These are phyloP conservation scores for Tachina grossa DNA, from an alignment of 2,888 invertebrate species.

Conservation along the genomic window DNA sequence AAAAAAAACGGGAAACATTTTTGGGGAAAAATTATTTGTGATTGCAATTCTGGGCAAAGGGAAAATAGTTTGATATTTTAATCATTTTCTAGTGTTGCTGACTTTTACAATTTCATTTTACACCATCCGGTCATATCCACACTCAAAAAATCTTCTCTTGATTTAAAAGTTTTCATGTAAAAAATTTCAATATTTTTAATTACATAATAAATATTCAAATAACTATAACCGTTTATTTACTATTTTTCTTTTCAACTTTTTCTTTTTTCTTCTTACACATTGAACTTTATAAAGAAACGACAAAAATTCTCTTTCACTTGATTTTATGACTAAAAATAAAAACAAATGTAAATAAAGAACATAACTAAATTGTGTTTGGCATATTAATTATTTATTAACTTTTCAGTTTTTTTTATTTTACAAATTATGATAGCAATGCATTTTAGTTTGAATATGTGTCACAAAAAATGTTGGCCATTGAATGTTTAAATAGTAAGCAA, in stretches of 20 bases:
- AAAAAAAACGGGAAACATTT: too few relatives aligned
- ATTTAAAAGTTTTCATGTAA: too few relatives aligned
- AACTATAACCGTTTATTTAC: too few relatives aligned
- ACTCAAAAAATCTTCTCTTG: too few relatives aligned
- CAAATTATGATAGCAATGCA: slow-evolving; percentile 40
- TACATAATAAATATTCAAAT: too few relatives aligned
- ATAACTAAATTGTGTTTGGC: slow-evolving; percentile 44
- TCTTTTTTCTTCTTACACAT: slow-evolving; percentile 11
- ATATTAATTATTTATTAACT: slow-evolving; percentile 51
- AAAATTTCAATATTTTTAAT: too few relatives aligned
- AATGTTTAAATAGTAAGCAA: background rate
- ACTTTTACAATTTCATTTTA: too few relatives aligned
- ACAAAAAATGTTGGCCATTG: slow-evolving; percentile 8
- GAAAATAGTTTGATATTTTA: too few relatives aligned
- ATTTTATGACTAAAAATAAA: slow-evolving; percentile 11
- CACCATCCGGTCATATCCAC: too few relatives aligned
- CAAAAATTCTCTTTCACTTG: slow-evolving; percentile 30
- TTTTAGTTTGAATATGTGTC: slow-evolving; percentile 35
- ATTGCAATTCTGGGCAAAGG: too few relatives aligned
- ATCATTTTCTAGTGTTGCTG: too few relatives aligned
- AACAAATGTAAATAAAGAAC: slow-evolving; percentile 38
- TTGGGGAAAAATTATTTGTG: too few relatives aligned
- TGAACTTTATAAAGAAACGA: slow-evolving; percentile 2
- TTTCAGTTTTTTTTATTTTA: slow-evolving; percentile 30
- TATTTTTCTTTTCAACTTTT: background rate